Evolutionary conservation across 2,888 invertebrate species (phyloP), one percentile per base, ranked within the genome.

Genomic region (Torymus auratus): DNA sequence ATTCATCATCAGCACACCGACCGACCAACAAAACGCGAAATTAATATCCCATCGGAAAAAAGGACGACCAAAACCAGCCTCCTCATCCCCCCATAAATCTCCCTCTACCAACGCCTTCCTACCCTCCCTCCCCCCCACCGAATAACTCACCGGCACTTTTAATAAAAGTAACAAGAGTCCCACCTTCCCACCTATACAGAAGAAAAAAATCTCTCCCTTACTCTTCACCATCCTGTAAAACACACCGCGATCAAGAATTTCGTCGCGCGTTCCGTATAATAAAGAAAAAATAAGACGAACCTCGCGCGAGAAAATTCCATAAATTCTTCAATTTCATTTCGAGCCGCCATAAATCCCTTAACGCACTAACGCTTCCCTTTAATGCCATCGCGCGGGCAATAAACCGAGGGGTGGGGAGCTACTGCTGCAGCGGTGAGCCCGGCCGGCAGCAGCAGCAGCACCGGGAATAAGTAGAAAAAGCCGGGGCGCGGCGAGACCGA

Each of bases 321-420:
- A 77, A 77, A 77, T 77, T 73, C 62, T 72, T 81, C 69, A 73
- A 81, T 81, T 81, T 72, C 69, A 81, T 80, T 75, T 65, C 55
- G 60, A 13, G 17, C 53, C 69, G 13, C 70, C 77, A 65, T 73
- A 74, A 81, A 81, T 81, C 73, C 69, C 55, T 65, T 65, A 77
- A 74, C 70, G 62, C 74, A 70, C 55, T 74, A 65, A 81, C 69
- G 55, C 80, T 17, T 53, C 60, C 73, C 67, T 71, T 23, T 56
- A 55, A 65, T 60, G 68, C 77, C 74, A 73, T 73, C 72, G 72
- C 72, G 72, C 73, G 55, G 52, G 64, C 61, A 52, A 80, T 70
- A 70, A 75, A 76, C 62, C 62, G 23, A 41, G 7, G 7, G 41
- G 7, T 5, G 41, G 41, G 41, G 5, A 14, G 14, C 64, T 41